These are phyloP conservation scores for Umimayanthus kanabou DNA, from an alignment of 92 coral and sea anemone species.

Conservation along the genomic window DNA sequence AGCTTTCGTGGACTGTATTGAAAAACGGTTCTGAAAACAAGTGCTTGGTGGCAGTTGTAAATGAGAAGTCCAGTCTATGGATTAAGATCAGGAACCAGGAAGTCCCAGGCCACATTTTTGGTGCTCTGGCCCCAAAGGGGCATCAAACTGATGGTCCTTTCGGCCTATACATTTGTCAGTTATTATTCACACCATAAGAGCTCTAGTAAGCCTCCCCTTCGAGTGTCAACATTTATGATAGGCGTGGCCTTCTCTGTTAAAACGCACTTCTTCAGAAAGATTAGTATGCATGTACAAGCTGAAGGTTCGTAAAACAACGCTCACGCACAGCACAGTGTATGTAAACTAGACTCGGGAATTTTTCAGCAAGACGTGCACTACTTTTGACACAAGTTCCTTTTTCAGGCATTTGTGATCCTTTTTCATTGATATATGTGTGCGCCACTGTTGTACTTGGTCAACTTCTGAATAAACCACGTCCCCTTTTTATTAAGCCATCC, in stretches of 20 bases:
- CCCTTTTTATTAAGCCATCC: neutral
- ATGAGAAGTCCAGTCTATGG: neutral
- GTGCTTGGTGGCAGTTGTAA: neutral
- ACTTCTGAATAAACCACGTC: neutral
- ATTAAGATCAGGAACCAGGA: neutral
- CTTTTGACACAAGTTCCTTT: no score
- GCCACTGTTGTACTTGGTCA: neutral
- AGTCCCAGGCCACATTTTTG: neutral
- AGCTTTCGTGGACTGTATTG: neutral
- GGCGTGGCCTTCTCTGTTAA: no score
- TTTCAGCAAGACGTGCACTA: no score
- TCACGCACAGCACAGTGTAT: no score
- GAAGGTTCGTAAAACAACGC: no score
- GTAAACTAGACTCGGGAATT: no score
- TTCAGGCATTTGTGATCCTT: neutral
- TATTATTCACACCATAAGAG: neutral
- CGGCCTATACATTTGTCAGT: neutral
- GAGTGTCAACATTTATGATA: no score
- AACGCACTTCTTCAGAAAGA: no score
- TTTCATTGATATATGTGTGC: neutral
- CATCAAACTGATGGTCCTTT: neutral
- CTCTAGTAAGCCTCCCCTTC: neutral
- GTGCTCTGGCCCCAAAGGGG: neutral
- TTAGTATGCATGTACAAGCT: no score
- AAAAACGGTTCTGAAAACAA: neutral